A percentile compares a stretch with the other conserved stretches of the same genome.
These are phyloP conservation scores for Ciona savignyi DNA, from an alignment of 23 tunicate species.

Conservation along the genomic window DNA sequence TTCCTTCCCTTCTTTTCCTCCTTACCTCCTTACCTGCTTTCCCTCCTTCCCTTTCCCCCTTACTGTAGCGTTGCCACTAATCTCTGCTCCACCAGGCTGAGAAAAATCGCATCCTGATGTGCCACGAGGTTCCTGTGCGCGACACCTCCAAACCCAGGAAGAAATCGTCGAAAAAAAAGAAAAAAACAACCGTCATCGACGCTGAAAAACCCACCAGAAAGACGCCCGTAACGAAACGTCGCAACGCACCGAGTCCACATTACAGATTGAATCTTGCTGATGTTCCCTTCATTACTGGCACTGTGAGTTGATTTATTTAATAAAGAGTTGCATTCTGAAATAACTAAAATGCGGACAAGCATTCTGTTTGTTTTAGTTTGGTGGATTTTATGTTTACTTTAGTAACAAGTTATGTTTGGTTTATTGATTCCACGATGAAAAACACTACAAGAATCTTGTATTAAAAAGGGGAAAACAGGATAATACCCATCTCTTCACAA, in stretches of 20 bases:
- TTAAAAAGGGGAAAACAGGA: too few species aligned
- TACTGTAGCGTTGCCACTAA: too few species aligned
- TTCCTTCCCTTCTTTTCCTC: too few species aligned
- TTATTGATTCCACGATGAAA: too few species aligned
- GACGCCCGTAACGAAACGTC: neutral
- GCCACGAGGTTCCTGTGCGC: conserved; percentile 1
- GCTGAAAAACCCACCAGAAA: conserved; percentile 5
- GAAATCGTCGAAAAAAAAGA: conserved; percentile 14
- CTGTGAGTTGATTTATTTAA: conserved; percentile 18
- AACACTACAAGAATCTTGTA: too few species aligned
- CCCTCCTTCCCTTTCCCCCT: too few species aligned
- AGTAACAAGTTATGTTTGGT: too few species aligned
- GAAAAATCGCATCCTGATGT: conserved; percentile 35
- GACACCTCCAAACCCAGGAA: conserved; percentile 3
- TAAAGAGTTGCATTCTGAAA: neutral
- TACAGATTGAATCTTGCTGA: conserved; percentile 74
- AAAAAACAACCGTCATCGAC: conserved; percentile 22
- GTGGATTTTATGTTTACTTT: too few species aligned
- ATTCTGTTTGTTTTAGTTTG: too few species aligned
- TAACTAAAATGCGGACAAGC: too few species aligned
- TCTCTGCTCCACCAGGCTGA: conserved; percentile 30
- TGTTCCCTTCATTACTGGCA: conserved; percentile 84
- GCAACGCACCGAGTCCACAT: conserved; percentile 52
- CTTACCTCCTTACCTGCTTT: too few species aligned
- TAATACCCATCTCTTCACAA: too few species aligned